Evolutionary conservation across 2,113 vertebrate species (phyloP).

Genomic region (Piprites chloris): DNA sequence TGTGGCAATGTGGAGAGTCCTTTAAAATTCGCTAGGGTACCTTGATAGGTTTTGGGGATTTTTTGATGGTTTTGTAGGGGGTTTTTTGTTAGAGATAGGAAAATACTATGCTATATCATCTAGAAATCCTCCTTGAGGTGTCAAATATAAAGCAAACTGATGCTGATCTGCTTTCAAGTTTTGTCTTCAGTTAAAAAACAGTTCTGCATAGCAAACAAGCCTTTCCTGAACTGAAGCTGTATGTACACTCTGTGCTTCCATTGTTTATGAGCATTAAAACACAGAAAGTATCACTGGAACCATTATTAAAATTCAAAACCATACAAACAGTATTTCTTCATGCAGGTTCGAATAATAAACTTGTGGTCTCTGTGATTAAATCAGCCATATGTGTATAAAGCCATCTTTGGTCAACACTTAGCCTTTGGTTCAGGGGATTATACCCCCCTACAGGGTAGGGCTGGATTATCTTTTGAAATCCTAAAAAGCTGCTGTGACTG

Average conservation of each 20-base stretch:
- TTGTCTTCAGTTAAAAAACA: neutral
- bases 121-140: neutral
- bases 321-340: neutral
- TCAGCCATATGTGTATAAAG: neutral
- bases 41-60: neutral
- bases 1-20: neutral
- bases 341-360: neutral
- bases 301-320: neutral
- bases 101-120: neutral
- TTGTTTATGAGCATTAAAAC: neutral
- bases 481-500: neutral
- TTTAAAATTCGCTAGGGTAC: neutral
- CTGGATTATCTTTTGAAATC: slow-evolving; percentile 31
- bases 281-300: neutral
- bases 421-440: slow-evolving; percentile 1
- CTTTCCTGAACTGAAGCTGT: neutral
- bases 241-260: neutral
- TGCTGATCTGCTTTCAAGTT: neutral
- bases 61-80: neutral
- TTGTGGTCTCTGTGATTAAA: slow-evolving; percentile 15
- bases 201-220: neutral
- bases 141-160: neutral
- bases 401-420: neutral
- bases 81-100: neutral
- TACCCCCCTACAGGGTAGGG: neutral